Base-by-base conservation (phyloP, 35 echinoderm and acorn worm species). In the Stichopus chloronotus region DNA sequence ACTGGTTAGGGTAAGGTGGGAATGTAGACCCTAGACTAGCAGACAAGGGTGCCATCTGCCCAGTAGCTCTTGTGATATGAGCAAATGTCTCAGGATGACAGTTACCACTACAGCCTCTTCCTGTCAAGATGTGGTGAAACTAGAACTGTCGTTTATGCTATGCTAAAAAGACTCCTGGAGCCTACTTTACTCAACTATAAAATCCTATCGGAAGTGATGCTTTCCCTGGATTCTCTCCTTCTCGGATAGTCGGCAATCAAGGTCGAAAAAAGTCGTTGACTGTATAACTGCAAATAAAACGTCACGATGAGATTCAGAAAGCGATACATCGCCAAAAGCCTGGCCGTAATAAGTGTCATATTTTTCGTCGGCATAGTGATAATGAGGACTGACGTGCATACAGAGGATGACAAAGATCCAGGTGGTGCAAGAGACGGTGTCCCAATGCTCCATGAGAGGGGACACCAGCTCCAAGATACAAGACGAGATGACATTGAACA, bases 301-400 rank as follows among this genome's bases (percentile, higher is more conserved):
- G 22, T 74, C 69, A 74, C 13, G 87, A 89, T 89, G 87, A 69
- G 87, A 16, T 89, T 89, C 59, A n/a, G 87, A 13, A 89, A 63
- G 30, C n/a, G 87, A 52, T 89, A 71, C 87, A 72, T 89, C 0
- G 60, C 87, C 25, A 89, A 89, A 25, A 54, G 13, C 52, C 59
- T 89, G 61, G 87, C 87, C 16, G 59, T 43, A 9, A 71, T 89
- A 69, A 71, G 59, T 12, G 52, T 89, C 30, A 24, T 89, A 19
- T 89, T 89, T 43, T 89, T 89, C 17, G 57, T 89, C 5, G 87
- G 59, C 14, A 89, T 89, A 30, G 13, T 89, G 7, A 43, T 89
- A 21, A 89, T 89, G 87, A 89, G 60, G 87, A 71, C 87, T 24
- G 87, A 89, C 14, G 87, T 89, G 5, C 57, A 59, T 30, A 16